Conservation (phyloP, 2,888 invertebrate genomes). For the Pandemis cinnamomeana region DNA sequence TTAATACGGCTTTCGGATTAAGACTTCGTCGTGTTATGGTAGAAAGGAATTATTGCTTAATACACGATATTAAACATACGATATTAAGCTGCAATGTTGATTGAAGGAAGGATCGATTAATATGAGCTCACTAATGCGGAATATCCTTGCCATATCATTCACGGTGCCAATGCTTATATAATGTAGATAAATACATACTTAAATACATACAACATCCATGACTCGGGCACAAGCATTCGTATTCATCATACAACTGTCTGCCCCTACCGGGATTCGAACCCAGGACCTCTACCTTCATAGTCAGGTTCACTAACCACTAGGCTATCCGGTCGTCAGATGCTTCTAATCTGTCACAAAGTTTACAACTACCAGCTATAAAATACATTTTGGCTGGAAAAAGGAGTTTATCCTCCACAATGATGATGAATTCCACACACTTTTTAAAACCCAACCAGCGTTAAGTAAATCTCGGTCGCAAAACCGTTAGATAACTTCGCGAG, state of each 20-base stretch:
- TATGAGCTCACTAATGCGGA: background rate
- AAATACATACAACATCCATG: too few species aligned
- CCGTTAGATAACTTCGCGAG: constrained; percentile 21
- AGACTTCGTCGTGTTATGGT: constrained; percentile 6
- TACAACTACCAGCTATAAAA: too few species aligned
- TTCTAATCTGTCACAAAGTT: too few species aligned
- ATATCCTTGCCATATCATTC: background rate
- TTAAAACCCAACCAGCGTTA: background rate
- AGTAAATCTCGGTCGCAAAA: constrained; percentile 9
- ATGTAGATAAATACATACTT: too few species aligned
- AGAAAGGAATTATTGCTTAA: constrained; percentile 1
- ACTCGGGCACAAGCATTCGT: too few species aligned
- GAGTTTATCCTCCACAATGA: too few species aligned
- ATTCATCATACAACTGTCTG: too few species aligned
- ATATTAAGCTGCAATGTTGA: constrained; percentile 11
- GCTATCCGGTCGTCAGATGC: too few species aligned
- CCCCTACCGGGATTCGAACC: too few species aligned
- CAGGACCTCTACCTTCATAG: too few species aligned
- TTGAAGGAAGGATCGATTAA: background rate
- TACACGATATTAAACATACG: constrained; percentile 9
- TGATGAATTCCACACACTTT: background rate
- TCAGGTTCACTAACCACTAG: too few species aligned
- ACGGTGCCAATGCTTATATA: background rate
- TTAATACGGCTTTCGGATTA: constrained; percentile 35
- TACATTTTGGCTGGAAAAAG: too few species aligned